Percentiles rank a stretch among this genome's conserved stretches.
Conservation (phyloP, 1,140 invertebrate genomes). For the Microplitis mediator region DNA sequence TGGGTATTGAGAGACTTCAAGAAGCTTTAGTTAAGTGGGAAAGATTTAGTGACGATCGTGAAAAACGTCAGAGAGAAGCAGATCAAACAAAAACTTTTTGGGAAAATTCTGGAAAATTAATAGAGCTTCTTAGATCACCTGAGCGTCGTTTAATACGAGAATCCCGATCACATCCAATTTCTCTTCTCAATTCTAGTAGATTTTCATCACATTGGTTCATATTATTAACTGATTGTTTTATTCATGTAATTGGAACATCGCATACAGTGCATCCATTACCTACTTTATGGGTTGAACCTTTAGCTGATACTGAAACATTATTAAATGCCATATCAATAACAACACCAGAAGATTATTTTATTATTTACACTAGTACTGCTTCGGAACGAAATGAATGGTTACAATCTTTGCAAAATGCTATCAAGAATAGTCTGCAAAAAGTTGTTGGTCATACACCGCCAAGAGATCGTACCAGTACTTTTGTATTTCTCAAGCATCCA, state of each 20-base stretch:
- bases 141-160: slow-evolving; percentile 78
- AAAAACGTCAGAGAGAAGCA: slow-evolving; percentile 69
- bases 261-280: slow-evolving; percentile 70
- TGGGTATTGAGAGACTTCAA: slow-evolving; percentile 52
- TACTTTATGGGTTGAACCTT: slow-evolving; percentile 79
- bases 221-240: slow-evolving; percentile 75
- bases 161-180: slow-evolving; percentile 73
- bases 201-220: slow-evolving; percentile 80
- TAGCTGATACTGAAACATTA: slow-evolving; percentile 63
- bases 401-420: slow-evolving; percentile 69
- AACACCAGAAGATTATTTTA: slow-evolving; percentile 79
- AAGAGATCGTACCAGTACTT: slow-evolving; percentile 71
- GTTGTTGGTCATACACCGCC: slow-evolving; percentile 68
- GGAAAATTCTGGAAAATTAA: slow-evolving; percentile 71
- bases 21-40: slow-evolving; percentile 66
- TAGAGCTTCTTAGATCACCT: slow-evolving; percentile 71
- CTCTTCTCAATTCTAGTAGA: slow-evolving; percentile 69
- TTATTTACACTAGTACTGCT: slow-evolving; percentile 69
- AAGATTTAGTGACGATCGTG: slow-evolving; percentile 67
- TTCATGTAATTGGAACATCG: slow-evolving; percentile 71
- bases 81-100: slow-evolving; percentile 78
- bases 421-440: slow-evolving; percentile 61
- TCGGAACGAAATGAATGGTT: slow-evolving; percentile 82
- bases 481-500: slow-evolving; percentile 75
- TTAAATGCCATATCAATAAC: slow-evolving; percentile 73